Base-by-base conservation (phyloP, 2,113 vertebrate genomes). In the Malaclemys terrapin region DNA sequence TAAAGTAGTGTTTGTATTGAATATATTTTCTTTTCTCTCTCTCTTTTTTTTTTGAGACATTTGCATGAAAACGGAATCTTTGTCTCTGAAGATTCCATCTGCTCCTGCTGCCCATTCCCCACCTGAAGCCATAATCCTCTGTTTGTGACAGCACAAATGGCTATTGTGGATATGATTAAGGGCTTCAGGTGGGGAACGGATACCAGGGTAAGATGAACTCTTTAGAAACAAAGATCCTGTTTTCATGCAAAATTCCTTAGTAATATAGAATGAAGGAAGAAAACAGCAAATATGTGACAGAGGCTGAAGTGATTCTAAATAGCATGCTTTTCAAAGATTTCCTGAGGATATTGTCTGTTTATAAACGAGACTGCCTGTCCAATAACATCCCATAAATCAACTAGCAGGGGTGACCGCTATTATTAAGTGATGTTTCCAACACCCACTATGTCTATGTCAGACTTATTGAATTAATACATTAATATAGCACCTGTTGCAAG, bases 41-140 rank as follows among this genome's bases (percentile, higher is more conserved):
- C 57, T 59, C 82, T 59, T 16, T 20, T 91, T 90, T 47, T 80
- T 91, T 95, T n/a, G 89, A 76, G 80, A 85, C 8, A 85, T 88
- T 91, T 94, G 22, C 79, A 86, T 80, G 13, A 69, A 27, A 97
- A 91, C 38, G 6, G 24, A 62, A 72, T 82, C 75, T 94, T 89
- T 91, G 56, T 82, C 92, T 94, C 84, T 65, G 49, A 59, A 8
- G 91, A 93, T 92, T 92, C 45, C 80, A 87, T 91, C 79, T 93
- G 79, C 25, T 89, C 79, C 78, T 31, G 27, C 9, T 82, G 83
- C 22, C 83, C 62, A 29, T 52, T 90, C 59, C 81, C 83, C 84
- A 94, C 87, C 89, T 96, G 92, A 95, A 88, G 82, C 9, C 52
- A 82, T 27, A 80, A 53, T 89, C 49, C n/a, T 85, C 84, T 38